Base-by-base conservation (phyloP, 2,888 invertebrate genomes). In the Mycalesis mineus region DNA sequence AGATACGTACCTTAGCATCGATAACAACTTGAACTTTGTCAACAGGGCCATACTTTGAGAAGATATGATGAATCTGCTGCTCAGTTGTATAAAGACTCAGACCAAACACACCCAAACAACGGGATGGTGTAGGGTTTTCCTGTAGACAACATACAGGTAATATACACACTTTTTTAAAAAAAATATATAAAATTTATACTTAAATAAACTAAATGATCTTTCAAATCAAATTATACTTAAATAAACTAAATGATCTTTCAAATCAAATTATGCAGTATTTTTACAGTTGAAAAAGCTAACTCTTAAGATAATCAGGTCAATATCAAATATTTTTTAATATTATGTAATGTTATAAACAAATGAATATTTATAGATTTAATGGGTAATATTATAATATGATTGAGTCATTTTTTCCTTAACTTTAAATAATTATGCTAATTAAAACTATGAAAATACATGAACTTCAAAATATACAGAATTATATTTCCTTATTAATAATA, bases 71-170 rank as follows among this genome's bases (percentile, higher is more conserved):
- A 41, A 99, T 92, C 80, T 98, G 96, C 69, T 95, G 93, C 78
- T 98, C 98, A 0, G 97, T 95, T 0, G 98, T 99, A 84, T 95
- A 95, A 55, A 97, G 93, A 75, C 96, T 98, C 57, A 99, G 90
- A 3, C 98, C 98, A 82, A 99, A 99, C 9, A 99, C 95, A 14
- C 99, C 99, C 49, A 99, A 91, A 77, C 98, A 98, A 54, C 96
- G 92, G 47, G 95, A 95, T 2, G 96, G 95, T 62, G 94, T 93
- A 0, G 98, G 98, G 77, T 96, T 95, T 72, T 97, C 96, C 91
- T 93, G 83, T 66, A 68, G 68, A 71, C 70, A 75, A 70, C 66
- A 67, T 63, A 66, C 66, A 45, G n/a, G 57, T 37, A 60, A 57
- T 50, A 57, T 60, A 57, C 57, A 52, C 47, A 55, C 40, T 51